phyloP scores from a whole-genome alignment of 2,888 invertebrate genomes.

The Pyrocoelia pectoralis region DNA sequence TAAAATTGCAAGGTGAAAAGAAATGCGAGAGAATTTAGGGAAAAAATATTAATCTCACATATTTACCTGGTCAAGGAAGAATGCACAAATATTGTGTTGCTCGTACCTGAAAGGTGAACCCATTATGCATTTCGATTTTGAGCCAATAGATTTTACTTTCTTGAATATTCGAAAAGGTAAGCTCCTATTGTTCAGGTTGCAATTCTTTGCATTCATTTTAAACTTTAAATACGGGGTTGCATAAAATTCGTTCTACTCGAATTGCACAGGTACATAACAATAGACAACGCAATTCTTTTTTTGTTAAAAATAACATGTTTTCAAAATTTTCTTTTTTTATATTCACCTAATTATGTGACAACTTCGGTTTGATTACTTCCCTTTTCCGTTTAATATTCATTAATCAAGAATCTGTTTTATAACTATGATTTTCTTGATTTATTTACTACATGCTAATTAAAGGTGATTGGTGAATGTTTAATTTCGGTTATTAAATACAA shows the following conservation, averaged over 20 bases:
- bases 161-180: conserved; percentile 37
- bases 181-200: conserved; percentile 28
- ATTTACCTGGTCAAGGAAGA: conserved; percentile 43
- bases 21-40: neutral
- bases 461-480: no score
- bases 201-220: conserved; percentile 34
- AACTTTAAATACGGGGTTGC: conserved; percentile 37
- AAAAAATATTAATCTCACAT: conserved; percentile 22
- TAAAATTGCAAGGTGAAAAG: neutral
- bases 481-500: no score
- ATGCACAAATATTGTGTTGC: conserved; percentile 41
- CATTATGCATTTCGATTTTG: conserved; percentile 37
- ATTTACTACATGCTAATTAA: no score
- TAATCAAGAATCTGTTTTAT: no score
- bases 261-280: conserved; percentile 43
- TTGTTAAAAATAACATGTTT: no score
- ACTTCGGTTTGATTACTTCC: no score
- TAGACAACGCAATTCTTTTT: neutral
- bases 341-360: no score
- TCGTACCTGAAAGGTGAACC: conserved; percentile 39
- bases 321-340: no score
- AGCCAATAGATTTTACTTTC: conserved; percentile 32
- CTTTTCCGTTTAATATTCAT: no score
- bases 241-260: conserved; percentile 43
- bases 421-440: no score